These are phyloP conservation scores for Desmodus rotundus DNA, from an alignment of 2,113 vertebrate species.

Conservation along the genomic window DNA sequence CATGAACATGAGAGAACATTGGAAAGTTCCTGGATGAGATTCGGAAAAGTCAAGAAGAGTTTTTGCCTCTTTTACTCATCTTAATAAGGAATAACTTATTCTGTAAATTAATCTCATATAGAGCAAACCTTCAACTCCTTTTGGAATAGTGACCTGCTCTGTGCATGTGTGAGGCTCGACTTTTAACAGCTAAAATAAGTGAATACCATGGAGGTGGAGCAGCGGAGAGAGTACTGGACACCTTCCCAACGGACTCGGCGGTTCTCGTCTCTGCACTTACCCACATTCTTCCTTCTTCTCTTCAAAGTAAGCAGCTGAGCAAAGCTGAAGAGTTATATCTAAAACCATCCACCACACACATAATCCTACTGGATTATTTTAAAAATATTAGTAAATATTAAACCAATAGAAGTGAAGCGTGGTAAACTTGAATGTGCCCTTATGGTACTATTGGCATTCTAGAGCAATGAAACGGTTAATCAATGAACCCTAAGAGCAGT, in stretches of 20 bases:
- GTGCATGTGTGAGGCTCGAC: no score
- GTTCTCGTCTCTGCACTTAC: background rate
- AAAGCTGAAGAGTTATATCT: background rate
- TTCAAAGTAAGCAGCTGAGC: background rate
- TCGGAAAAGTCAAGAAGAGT: background rate
- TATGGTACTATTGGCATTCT: no score
- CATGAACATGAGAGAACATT: background rate
- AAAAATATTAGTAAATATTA: background rate
- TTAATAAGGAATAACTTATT: background rate
- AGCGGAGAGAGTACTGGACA: no score
- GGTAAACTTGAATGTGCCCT: background rate
- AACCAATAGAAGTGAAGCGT: background rate
- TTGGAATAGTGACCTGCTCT: background rate
- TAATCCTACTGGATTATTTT: background rate
- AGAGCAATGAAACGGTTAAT: background rate
- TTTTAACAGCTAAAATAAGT: background rate
- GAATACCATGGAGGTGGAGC: fast-evolving
- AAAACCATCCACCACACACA: background rate
- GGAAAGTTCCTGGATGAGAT: background rate
- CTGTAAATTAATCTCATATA: background rate
- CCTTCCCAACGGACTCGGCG: no score
- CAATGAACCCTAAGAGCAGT: background rate
- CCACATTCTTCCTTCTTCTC: background rate
- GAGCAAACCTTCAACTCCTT: background rate
- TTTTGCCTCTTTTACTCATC: background rate